Percentiles rank a stretch among this genome's conserved stretches.
These are phyloP conservation scores for Germaria angustata DNA, from an alignment of 2,888 invertebrate species.

Conservation along the genomic window DNA sequence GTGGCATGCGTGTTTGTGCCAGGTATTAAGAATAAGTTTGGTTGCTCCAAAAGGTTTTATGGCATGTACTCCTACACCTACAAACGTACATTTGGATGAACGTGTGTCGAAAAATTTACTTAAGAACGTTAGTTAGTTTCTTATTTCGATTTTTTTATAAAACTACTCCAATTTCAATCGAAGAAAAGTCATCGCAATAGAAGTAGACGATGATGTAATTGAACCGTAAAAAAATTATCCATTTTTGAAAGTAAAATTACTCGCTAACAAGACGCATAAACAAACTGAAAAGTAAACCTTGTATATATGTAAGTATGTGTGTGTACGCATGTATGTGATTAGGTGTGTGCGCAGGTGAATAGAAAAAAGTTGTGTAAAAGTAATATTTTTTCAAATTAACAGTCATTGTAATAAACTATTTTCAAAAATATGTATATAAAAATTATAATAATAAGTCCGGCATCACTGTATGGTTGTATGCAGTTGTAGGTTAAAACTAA, in stretches of 20 bases:
- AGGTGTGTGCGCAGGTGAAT: too few relatives aligned
- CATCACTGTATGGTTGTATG: too few relatives aligned
- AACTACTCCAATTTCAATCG: background rate
- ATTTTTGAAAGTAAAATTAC: constrained; percentile 9
- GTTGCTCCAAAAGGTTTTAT: background rate
- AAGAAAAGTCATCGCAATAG: background rate
- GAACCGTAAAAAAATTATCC: constrained; percentile 39
- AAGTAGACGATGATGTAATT: constrained; percentile 47
- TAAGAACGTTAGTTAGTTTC: background rate
- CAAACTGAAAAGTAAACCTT: background rate
- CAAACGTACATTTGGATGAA: background rate
- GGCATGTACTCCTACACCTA: background rate
- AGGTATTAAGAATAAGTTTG: background rate
- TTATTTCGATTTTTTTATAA: background rate
- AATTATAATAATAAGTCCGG: too few relatives aligned
- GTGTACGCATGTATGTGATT: too few relatives aligned
- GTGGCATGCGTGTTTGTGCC: background rate
- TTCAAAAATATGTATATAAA: too few relatives aligned
- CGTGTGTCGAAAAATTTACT: background rate
- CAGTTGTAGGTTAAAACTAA: too few relatives aligned
- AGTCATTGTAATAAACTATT: too few relatives aligned
- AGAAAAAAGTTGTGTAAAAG: background rate
- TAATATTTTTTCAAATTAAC: too few relatives aligned
- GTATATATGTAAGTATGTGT: too few relatives aligned
- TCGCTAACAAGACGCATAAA: background rate